A percentile compares a stretch with the other conserved stretches of the same genome.
phyloP scores from a whole-genome alignment of 2,113 vertebrate genomes.

The Carollia perspicillata region DNA sequence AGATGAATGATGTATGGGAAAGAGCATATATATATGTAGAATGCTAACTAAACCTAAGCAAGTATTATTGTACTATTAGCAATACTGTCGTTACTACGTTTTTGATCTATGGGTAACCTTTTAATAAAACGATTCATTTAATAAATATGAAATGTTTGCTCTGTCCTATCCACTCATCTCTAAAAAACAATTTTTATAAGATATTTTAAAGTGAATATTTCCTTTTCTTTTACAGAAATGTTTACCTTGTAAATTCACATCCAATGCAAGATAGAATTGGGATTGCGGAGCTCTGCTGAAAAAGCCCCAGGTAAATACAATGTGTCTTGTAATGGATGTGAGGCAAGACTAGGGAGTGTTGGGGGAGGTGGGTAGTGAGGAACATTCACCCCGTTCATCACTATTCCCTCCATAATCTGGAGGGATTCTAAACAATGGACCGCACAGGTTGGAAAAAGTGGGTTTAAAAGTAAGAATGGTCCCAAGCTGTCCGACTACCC shows the following conservation, averaged over 20 bases:
- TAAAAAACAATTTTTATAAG: slow-evolving; percentile 64
- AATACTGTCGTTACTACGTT: slow-evolving; percentile 40
- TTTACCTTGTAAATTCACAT: slow-evolving; percentile 68
- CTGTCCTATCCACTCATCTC: slow-evolving; percentile 56
- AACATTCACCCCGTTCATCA: background rate
- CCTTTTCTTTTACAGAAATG: slow-evolving; percentile 68
- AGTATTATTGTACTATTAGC: background rate
- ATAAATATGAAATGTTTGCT: slow-evolving; percentile 57
- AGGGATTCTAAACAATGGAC: too few species aligned
- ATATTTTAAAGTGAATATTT: slow-evolving; percentile 70
- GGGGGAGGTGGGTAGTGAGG: background rate
- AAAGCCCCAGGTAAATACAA: slow-evolving; percentile 53
- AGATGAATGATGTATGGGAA: background rate
- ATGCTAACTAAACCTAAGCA: background rate
- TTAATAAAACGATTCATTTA: slow-evolving; percentile 66
- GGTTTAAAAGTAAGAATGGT: slow-evolving; percentile 10
- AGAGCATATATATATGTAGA: background rate
- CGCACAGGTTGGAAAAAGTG: too few species aligned
- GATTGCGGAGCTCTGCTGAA: slow-evolving; percentile 49
- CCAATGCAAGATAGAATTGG: slow-evolving; percentile 39
- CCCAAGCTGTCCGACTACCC: background rate
- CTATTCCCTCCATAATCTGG: background rate
- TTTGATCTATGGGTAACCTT: slow-evolving; percentile 61
- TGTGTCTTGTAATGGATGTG: slow-evolving; percentile 25
- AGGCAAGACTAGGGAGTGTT: background rate